Evolutionary conservation across 2,113 vertebrate species (phyloP).

Genomic region (Macquaria ambigua): DNA sequence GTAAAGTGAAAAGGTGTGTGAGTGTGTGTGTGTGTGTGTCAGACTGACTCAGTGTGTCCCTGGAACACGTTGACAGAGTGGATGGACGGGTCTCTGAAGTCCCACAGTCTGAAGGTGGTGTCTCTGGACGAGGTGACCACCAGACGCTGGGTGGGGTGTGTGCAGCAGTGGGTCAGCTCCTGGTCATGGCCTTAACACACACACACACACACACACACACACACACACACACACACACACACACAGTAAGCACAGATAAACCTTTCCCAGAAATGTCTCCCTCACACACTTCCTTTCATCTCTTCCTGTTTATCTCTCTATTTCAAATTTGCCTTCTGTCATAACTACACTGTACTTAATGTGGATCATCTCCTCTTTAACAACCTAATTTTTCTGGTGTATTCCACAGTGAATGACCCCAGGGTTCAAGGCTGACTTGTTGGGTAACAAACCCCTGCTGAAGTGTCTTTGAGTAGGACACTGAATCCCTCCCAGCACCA

Average conservation of each 20-base stretch:
- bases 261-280: too few species aligned
- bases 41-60: conserved; percentile 97
- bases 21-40: conserved; percentile 7
- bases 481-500: too few species aligned
- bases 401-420: too few species aligned
- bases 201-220: conserved; percentile 16
- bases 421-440: too few species aligned
- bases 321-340: too few species aligned
- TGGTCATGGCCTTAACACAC: conserved; percentile 92
- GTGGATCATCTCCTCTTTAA: too few species aligned
- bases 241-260: not conserved
- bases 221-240: conserved; percentile 16
- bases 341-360: too few species aligned
- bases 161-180: conserved; percentile 97
- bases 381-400: too few species aligned
- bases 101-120: conserved; percentile 98
- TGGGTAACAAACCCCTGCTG: too few species aligned
- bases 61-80: conserved; percentile 99
- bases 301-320: too few species aligned
- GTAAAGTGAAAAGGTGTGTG: not conserved
- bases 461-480: too few species aligned
- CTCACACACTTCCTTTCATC: too few species aligned
- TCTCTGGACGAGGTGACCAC: conserved; percentile 98
- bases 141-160: conserved; percentile 95
- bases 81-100: conserved; percentile 99